Evolutionary conservation across 2,888 invertebrate species (phyloP), one percentile per base, ranked within the genome.

Genomic region (Amiota minor): DNA sequence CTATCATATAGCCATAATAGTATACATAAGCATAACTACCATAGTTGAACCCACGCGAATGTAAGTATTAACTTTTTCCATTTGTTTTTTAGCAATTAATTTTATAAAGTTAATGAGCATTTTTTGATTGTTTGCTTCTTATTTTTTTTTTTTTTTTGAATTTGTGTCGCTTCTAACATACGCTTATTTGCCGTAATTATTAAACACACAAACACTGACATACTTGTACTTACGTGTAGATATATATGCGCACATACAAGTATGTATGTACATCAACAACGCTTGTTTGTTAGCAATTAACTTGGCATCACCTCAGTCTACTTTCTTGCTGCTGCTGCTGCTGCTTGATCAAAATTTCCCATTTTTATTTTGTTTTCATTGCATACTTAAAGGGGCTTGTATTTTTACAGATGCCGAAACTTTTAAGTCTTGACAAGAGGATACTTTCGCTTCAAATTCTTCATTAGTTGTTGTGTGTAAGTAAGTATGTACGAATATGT

Each of bases 31-130:
- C n/a, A n/a, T n/a, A n/a, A 2, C 1, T 23, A 2, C 4, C 35
- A 35, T 35, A 35, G 35, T 35, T 35, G 35, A 0, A 6, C 6
- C 35, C 2, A 20, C 20, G 11, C 9, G 3, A 53, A n/a, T 53
- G 10, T 0, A 4, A 53, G 12, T 10, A 50, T 2, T 14, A 50
- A n/a, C 50, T 11, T 50, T 50, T 50, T 50, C 4, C 1, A 2
- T 50, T 50, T 50, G 1, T 49, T 47, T 73, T 62, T 74, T 75
- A 76, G 84, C 84, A 84, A 84, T 86, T 86, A 84, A 84, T 86
- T 84, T 86, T 82, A 79, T 79, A 80, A 78, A 78, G 83, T 82
- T 86, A 86, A 84, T 81, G 84, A 86, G 83, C 78, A 84, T 74
- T 50, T 70, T 62, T 74, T n/a, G n/a, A n/a, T n/a, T 53, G 6